Conservation (phyloP, 2,113 vertebrate species). For the Neotragus moschatus region DNA sequence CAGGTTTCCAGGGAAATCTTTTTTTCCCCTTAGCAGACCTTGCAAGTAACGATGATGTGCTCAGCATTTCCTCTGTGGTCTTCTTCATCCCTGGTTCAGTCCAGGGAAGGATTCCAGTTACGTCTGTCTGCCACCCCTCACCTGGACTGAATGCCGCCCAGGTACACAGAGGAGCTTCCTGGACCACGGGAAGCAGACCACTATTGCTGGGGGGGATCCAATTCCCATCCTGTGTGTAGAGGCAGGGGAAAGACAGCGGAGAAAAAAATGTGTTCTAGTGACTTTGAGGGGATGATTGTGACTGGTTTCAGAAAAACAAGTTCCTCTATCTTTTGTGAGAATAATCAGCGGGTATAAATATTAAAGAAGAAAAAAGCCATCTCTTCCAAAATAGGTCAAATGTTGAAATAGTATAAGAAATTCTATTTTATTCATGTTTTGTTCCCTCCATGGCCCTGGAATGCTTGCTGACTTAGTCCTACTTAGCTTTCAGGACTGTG, state of each 20-base stretch:
- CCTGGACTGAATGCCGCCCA: neutral
- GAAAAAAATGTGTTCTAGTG: neutral
- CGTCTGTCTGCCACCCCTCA: neutral
- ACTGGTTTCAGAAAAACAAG: neutral
- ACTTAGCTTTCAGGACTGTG: constrained; percentile 38
- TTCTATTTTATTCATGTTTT: constrained; percentile 13
- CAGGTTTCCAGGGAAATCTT: neutral
- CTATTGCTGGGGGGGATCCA: fast-evolving
- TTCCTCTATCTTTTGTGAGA: neutral
- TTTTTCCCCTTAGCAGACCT: neutral
- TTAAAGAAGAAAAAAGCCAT: neutral
- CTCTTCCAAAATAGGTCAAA: constrained; percentile 41
- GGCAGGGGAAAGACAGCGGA: neutral
- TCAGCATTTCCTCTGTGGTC: neutral
- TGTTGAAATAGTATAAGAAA: constrained; percentile 28
- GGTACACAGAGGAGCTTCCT: neutral
- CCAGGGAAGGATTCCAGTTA: neutral
- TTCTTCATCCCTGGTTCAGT: neutral
- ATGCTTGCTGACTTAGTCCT: constrained; percentile 58
- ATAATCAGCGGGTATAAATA: neutral
- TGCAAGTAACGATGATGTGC: neutral
- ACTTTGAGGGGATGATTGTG: neutral
- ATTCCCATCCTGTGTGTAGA: neutral
- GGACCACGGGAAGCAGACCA: neutral
- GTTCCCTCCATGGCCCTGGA: constrained; percentile 26